Base-by-base conservation (phyloP, 2,888 invertebrate species). In the Mythimna pallens region DNA sequence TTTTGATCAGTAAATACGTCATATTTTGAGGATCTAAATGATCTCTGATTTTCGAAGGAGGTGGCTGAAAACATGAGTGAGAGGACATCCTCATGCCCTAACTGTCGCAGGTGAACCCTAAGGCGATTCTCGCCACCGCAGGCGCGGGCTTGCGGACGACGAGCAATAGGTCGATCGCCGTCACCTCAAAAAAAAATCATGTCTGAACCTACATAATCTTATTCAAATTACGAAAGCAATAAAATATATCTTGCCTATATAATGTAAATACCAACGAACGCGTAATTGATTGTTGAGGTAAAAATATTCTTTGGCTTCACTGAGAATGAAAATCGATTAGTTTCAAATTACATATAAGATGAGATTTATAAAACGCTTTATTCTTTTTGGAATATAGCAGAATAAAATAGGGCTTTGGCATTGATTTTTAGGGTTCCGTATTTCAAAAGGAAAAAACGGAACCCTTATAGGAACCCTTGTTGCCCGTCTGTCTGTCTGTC, bases 251-350 rank as follows among this genome's bases (percentile, higher is more conserved):
- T 22, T n/a, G 17, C 22, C 30, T 25, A 47, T 47, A 14, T 43
- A 25, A 61, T 47, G 47, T 47, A 47, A 47, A 47, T 20, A 58
- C n/a, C 47, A 14, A 20, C 40, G n/a, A 47, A 55, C 4, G 12
- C 62, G 25, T 63, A 57, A 73, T 50, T 73, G 36, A 73, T 57
- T 40, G 50, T 4, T n/a, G 47, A 57, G 36, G 14, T n/a, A 34
- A 30, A 34, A 62, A 61, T 57, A n/a, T n/a, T 40, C 3, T 63
- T 9, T 52, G 40, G 8, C 40, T 73, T 73, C 50, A 17, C 22
- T 57, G 40, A 14, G 20, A 64, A 64, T 64, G 20, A 58, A 61
- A 75, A 64, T 58, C 22, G 50, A 73, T 75, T 74, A 64, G 57
- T 74, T 74, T 50, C 14, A 50, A 58, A 55, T 73, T 62, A 63